phyloP scores from a whole-genome alignment of 2,888 invertebrate genomes.

The Acronicta aceris region DNA sequence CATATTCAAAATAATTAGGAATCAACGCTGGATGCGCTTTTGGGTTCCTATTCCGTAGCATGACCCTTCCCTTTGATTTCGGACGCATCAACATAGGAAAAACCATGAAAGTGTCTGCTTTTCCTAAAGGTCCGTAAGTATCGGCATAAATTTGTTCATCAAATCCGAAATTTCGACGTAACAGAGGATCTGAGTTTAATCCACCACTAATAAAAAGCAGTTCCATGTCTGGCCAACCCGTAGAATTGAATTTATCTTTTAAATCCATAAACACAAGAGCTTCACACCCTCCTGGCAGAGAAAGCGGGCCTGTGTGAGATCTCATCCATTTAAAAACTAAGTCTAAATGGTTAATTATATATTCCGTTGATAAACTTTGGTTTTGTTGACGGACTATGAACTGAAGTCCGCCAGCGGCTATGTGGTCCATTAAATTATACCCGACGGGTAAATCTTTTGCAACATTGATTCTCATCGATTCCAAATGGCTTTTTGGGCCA shows the following conservation, averaged over 20 bases:
- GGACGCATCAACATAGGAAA: conserved; percentile 93
- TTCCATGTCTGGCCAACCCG: conserved; percentile 91
- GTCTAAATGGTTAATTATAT: conserved; percentile 78
- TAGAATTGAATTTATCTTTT: conserved; percentile 86
- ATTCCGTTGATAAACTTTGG: conserved; percentile 71
- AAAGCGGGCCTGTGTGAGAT: conserved; percentile 88
- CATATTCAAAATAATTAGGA: conserved; percentile 93
- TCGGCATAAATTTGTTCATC: conserved; percentile 79
- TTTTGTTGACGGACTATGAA: conserved; percentile 86
- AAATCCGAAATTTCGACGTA: conserved; percentile 88
- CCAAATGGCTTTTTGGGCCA: conserved; percentile 90
- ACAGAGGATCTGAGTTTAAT: conserved; percentile 81
- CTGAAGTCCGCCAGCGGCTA: conserved; percentile 90
- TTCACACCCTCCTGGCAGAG: conserved; percentile 91
- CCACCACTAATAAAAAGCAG: conserved; percentile 90
- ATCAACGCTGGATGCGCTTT: conserved; percentile 92
- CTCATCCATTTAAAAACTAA: conserved; percentile 87
- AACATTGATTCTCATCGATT: conserved; percentile 86
- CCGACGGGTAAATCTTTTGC: conserved; percentile 91
- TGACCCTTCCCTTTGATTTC: conserved; percentile 91
- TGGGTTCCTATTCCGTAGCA: conserved; percentile 92
- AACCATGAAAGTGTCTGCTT: conserved; percentile 84
- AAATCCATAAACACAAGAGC: conserved; percentile 91
- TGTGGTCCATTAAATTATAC: conserved; percentile 92
- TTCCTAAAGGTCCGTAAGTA: conserved; percentile 79